These are phyloP conservation scores for Bagarius yarrelli DNA, from an alignment of 2,113 vertebrate species.

Conservation along the genomic window DNA sequence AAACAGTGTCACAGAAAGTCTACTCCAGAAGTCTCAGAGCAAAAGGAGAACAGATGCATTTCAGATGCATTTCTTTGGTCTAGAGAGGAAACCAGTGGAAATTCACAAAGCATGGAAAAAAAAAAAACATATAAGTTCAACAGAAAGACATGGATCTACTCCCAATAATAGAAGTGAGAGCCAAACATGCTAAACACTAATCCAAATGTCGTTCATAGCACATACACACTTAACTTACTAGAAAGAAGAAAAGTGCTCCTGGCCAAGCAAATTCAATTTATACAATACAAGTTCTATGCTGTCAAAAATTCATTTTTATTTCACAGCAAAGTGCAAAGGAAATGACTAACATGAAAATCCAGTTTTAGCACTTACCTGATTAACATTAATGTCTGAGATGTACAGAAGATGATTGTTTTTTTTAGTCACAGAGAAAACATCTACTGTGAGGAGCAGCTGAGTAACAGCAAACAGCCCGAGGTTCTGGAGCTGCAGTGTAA, in stretches of 20 bases:
- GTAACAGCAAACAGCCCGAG: constrained; percentile 80
- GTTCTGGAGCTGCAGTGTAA: constrained; percentile 80
- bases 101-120: no score
- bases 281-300: no score
- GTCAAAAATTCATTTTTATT: no score
- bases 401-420: constrained; percentile 77
- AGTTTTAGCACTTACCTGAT: constrained; percentile 69
- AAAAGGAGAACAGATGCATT: no score
- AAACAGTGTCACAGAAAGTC: not conserved
- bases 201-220: not conserved
- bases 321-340: not conserved
- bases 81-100: no score
- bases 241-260: not conserved
- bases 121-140: no score
- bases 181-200: no score
- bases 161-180: no score
- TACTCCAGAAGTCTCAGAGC: no score
- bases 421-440: constrained; percentile 75
- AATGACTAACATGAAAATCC: not conserved
- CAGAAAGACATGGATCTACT: no score
- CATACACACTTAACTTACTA: not conserved
- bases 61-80: no score
- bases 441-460: constrained; percentile 73
- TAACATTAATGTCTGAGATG: constrained; percentile 67
- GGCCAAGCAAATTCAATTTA: not conserved